phyloP scores from a whole-genome alignment of 2,113 vertebrate genomes.

The Pelecanoides urinatrix region DNA sequence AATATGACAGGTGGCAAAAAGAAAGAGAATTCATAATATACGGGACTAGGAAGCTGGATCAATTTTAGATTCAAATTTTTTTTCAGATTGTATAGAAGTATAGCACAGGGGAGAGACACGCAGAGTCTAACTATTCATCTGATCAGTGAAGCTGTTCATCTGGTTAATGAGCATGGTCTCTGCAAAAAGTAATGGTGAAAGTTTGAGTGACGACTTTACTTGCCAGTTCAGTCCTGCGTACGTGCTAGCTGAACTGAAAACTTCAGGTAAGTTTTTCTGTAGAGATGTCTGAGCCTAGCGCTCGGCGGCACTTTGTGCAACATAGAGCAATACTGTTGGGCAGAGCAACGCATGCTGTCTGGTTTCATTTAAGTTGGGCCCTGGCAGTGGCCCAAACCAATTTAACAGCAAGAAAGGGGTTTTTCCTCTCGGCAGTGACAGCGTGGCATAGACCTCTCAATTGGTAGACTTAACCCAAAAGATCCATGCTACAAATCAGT shows the following conservation, averaged over 20 bases:
- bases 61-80: neutral
- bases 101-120: neutral
- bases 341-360: neutral
- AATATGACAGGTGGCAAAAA: neutral
- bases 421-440: neutral
- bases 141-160: neutral
- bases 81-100: neutral
- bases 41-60: neutral
- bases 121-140: neutral
- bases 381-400: neutral
- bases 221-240: fast-evolving
- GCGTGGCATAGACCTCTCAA: neutral
- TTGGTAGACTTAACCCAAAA: neutral
- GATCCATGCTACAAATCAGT: fast-evolving
- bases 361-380: neutral
- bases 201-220: neutral
- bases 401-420: neutral
- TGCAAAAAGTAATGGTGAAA: neutral
- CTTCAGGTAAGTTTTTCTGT: neutral
- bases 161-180: neutral
- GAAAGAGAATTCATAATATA: neutral
- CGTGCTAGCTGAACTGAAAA: fast-evolving
- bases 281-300: fast-evolving
- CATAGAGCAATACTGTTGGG: fast-evolving
- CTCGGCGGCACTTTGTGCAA: neutral